Conservation (phyloP, 2,888 invertebrate species). For the Chrysodeixis includens region DNA sequence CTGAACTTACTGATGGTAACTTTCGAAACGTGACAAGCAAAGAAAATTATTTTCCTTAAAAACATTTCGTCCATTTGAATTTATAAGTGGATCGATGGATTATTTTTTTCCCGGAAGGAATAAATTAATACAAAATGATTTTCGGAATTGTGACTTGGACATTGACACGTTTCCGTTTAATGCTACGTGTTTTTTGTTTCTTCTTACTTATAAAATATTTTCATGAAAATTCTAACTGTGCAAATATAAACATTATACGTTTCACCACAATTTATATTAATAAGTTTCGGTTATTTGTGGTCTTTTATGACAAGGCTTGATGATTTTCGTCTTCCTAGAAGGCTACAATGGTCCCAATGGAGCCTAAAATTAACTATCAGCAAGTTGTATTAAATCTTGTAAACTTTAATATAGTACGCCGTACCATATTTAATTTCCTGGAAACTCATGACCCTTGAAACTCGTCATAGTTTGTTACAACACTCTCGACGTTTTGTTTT, state of each 20-base stretch:
- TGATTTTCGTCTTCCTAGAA: too few species aligned
- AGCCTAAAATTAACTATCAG: too few species aligned
- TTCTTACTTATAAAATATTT: not conserved
- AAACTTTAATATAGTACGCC: not conserved
- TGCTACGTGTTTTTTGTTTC: not conserved
- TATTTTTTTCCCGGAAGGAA: constrained; percentile 8
- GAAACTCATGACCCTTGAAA: not conserved
- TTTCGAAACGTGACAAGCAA: constrained; percentile 26
- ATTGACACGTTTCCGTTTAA: too few species aligned
- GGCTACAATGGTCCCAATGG: too few species aligned
- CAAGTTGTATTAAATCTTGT: not conserved
- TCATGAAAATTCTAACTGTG: too few species aligned
- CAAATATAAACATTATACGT: too few species aligned
- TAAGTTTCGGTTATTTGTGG: too few species aligned
- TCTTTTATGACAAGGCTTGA: too few species aligned
- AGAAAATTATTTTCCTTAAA: constrained; percentile 14
- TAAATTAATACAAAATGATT: not conserved
- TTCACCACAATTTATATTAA: too few species aligned
- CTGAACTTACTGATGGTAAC: constrained; percentile 15
- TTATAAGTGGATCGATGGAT: constrained; percentile 1
- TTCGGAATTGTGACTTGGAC: constrained; percentile 5
- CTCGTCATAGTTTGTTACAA: not conserved
- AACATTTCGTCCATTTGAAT: constrained; percentile 27
- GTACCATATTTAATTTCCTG: not conserved
- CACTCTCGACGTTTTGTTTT: not conserved